Percentiles rank a stretch among this genome's conserved stretches.
phyloP scores from a whole-genome alignment of 2,797 vertebrate species.

The Hippocampus kuda region DNA sequence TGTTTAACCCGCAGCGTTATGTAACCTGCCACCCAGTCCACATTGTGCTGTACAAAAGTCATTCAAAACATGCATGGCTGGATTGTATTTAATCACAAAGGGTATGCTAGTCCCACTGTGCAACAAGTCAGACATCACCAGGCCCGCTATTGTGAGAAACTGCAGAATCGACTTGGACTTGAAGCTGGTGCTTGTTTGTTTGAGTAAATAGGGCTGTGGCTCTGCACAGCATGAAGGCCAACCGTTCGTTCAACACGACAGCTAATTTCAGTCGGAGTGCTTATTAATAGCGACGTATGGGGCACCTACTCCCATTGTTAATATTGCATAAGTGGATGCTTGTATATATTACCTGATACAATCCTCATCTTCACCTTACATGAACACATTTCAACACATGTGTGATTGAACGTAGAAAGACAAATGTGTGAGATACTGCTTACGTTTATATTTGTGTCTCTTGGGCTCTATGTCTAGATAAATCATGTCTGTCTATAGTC shows the following conservation, averaged over 20 bases:
- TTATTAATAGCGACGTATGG: constrained; percentile 46
- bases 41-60: not conserved
- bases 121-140: constrained; percentile 4
- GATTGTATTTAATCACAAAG: constrained; percentile 5
- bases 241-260: constrained; percentile 13
- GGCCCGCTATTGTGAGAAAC: constrained; percentile 7
- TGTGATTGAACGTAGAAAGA: constrained; percentile 4
- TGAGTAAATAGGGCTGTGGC: constrained; percentile 45
- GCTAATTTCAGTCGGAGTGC: constrained; percentile 41
- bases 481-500: not conserved
- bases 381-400: constrained; percentile 12
- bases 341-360: constrained; percentile 2
- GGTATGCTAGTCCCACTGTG: not conserved
- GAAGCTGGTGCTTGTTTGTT: constrained; percentile 19
- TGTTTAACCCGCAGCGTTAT: not conserved
- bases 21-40: not conserved
- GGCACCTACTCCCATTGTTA: constrained; percentile 49
- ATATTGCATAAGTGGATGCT: not conserved
- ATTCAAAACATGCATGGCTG: not conserved
- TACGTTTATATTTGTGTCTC: not conserved
- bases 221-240: constrained; percentile 32
- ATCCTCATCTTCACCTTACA: not conserved
- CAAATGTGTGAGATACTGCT: not conserved
- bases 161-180: not conserved
- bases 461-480: not conserved